phyloP scores from a whole-genome alignment of 2,888 invertebrate species.

The Acanthacorydalis orientalis region DNA sequence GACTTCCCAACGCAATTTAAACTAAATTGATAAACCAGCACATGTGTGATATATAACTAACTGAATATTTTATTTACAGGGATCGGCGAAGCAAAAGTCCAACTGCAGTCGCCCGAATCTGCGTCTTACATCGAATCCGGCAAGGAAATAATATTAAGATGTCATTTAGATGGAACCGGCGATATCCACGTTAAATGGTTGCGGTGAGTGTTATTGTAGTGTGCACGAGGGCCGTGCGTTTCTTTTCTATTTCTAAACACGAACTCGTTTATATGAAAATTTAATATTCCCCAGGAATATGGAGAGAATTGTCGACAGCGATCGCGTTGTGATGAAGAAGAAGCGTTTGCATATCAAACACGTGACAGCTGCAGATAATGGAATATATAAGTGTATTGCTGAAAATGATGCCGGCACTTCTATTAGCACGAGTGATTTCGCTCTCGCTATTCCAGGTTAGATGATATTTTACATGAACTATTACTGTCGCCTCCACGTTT shows the following conservation, averaged over 20 bases:
- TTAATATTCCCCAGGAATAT: conserved; percentile 33
- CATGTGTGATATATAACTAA: no score
- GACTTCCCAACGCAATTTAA: no score
- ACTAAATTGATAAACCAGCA: no score
- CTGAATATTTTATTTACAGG: conserved; percentile 28
- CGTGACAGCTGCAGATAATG: conserved; percentile 42
- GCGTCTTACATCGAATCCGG: conserved; percentile 29
- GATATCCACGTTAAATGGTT: conserved; percentile 50
- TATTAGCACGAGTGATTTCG: conserved; percentile 32
- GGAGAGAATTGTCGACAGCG: conserved; percentile 36
- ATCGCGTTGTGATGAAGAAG: conserved; percentile 40
- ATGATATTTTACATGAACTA: no score
- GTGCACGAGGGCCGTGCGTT: neutral
- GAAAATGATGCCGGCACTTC: conserved; percentile 46
- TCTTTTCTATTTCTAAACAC: neutral
- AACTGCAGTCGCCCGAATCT: conserved; percentile 36
- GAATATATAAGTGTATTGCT: conserved; percentile 56
- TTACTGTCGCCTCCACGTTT: no score
- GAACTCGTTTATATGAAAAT: neutral
- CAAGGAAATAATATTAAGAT: conserved; percentile 39
- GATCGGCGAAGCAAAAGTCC: conserved; percentile 40
- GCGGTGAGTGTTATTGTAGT: conserved; percentile 27
- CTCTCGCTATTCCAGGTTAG: conserved; percentile 34
- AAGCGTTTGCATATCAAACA: conserved; percentile 39
- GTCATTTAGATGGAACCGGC: conserved; percentile 47